Base-by-base conservation (phyloP, 1,140 invertebrate genomes). In the Calephelis virginiensis region DNA sequence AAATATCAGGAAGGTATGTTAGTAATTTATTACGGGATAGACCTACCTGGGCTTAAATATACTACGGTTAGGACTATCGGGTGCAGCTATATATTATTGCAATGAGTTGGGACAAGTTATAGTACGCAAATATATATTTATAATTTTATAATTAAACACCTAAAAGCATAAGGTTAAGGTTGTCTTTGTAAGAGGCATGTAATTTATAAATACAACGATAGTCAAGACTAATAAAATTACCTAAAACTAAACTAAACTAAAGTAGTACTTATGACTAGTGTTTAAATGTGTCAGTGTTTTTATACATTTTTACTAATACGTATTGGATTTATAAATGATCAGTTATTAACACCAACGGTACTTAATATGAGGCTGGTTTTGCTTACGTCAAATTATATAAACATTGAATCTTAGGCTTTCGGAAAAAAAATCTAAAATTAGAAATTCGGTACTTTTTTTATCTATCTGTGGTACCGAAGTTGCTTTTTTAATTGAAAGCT, bases 281-380 rank as follows among this genome's bases (percentile, higher is more conserved):
- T 88, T 81, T 85, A 63, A 50, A 78, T 61, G 74, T 76, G 76
- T 81, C 81, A 80, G 82, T 81, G 81, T 77, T 86, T 89, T 89
- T 89, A 82, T 86, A 86, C 78, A 82, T 81, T 83, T 82, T 88
- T 81, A 48, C 62, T 60, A 64, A 64, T 66, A 14, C 50, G 10
- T 56, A 17, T 56, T 56, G 50, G 50, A 56, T 56, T 56, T 56
- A 56, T 56, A 56, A 10, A 53, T 28, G 17, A 28, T 56, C 13
- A 17, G 28, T 50, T 9, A 56, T 17, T 56, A 43, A 7, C 14
- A 56, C 17, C 6, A 12, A 12, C 14, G 28, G 50, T 56, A 56
- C 50, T 56, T 56, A 56, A 56, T 17, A 6, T 0, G 28, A 56
- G 50, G 50, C 8, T 17, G 9, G 8, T 43, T 43, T 43, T 43